phyloP scores from a whole-genome alignment of 2,113 vertebrate species.

The Tragelaphus strepsiceros region DNA sequence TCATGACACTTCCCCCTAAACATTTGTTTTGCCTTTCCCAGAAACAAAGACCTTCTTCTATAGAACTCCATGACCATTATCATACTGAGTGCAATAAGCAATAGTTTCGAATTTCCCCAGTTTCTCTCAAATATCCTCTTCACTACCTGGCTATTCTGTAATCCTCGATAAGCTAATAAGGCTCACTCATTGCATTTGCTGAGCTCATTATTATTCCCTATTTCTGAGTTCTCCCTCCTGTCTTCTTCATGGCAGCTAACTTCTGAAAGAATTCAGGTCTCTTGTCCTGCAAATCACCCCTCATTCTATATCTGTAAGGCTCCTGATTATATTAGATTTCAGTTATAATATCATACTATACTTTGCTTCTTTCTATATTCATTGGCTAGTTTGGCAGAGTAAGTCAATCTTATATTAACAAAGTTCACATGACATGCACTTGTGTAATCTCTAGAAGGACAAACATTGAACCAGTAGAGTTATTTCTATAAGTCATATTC shows the following conservation, averaged over 20 bases:
- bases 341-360: not conserved
- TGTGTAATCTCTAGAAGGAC: slow-evolving; percentile 26
- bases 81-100: not conserved
- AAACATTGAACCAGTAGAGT: not conserved
- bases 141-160: too few relatives aligned
- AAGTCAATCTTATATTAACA: slow-evolving; percentile 1
- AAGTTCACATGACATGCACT: not conserved
- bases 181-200: not conserved
- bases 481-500: slow-evolving; percentile 8
- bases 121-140: not conserved
- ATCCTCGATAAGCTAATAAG: not conserved
- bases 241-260: not conserved
- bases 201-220: not conserved
- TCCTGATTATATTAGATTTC: not conserved
- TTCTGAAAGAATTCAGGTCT: not conserved
- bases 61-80: not conserved
- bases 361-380: not conserved
- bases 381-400: not conserved
- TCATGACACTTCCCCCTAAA: not conserved
- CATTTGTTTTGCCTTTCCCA: not conserved
- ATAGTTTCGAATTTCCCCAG: not conserved
- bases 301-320: not conserved
- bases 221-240: not conserved
- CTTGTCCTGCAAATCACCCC: not conserved
- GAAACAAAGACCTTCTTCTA: not conserved